These are phyloP conservation scores for Leptobrachium leishanense DNA, from an alignment of 2,113 vertebrate species.

Conservation along the genomic window DNA sequence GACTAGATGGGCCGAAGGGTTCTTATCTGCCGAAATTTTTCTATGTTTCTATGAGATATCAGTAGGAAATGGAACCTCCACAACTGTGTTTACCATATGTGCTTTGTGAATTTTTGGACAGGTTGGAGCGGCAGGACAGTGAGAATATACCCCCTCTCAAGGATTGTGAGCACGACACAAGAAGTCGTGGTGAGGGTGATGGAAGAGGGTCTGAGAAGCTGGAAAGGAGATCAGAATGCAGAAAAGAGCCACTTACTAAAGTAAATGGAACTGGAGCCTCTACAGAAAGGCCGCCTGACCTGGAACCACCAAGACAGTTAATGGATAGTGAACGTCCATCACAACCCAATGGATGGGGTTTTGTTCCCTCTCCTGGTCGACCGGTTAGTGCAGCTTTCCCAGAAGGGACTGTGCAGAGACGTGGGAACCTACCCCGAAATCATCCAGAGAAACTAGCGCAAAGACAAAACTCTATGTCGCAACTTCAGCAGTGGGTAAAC, in stretches of 20 bases:
- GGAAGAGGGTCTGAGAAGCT: constrained; percentile 68
- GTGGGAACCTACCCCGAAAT: constrained; percentile 72
- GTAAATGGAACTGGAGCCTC: constrained; percentile 58
- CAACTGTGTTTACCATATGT: neutral
- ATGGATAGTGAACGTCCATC: constrained; percentile 54
- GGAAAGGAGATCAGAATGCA: constrained; percentile 62
- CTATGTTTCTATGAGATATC: no score
- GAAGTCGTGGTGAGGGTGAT: constrained; percentile 67
- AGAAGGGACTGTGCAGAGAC: constrained; percentile 67
- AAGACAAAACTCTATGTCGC: constrained; percentile 92
- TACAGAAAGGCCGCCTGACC: constrained; percentile 64
- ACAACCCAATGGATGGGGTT: constrained; percentile 78
- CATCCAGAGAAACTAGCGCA: constrained; percentile 85
- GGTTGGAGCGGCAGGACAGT: constrained; percentile 35
- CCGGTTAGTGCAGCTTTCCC: constrained; percentile 62
- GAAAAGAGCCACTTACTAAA: constrained; percentile 67
- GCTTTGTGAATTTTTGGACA: neutral
- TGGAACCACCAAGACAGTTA: constrained; percentile 54
- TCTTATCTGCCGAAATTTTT: no score
- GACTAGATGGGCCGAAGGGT: no score
- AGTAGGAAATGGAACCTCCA: no score
- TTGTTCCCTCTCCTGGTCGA: constrained; percentile 61
- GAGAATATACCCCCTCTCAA: constrained; percentile 62
- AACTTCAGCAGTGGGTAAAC: constrained; percentile 96
- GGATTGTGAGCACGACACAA: constrained; percentile 61